These are phyloP conservation scores for Prorops nasuta DNA, from an alignment of 1,140 invertebrate genomes.

Conservation along the genomic window DNA sequence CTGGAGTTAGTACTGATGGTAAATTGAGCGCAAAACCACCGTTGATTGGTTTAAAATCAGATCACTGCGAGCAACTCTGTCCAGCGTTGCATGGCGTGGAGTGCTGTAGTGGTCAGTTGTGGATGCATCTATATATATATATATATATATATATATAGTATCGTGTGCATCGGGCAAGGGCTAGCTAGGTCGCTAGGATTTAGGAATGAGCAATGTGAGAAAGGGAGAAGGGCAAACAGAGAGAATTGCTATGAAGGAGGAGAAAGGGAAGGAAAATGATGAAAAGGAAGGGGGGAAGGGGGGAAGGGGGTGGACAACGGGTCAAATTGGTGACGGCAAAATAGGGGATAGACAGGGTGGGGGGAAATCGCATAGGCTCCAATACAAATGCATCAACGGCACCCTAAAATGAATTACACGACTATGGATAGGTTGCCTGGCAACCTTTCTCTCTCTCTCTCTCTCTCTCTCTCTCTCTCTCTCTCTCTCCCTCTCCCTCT, in stretches of 20 bases:
- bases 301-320: constrained; percentile 11
- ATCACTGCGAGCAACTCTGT: constrained; percentile 38
- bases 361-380: constrained; percentile 11
- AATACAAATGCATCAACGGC: constrained; percentile 7
- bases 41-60: constrained; percentile 56
- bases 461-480: constrained; percentile 6
- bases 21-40: constrained; percentile 55
- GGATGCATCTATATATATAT: constrained; percentile 31
- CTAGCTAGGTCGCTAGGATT: no score
- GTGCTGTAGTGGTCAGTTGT: no score
- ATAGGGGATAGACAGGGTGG: constrained; percentile 12
- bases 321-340: no score
- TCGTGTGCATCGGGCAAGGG: no score
- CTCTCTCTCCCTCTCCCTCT: no score
- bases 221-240: constrained; percentile 6
- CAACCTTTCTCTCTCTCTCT: constrained; percentile 22
- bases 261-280: no score
- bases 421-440: constrained; percentile 31
- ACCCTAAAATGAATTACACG: constrained; percentile 39
- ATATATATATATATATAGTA: no score
- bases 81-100: constrained; percentile 15
- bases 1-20: constrained; percentile 46
- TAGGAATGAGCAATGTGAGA: constrained; percentile 24
- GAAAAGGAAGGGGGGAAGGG: constrained; percentile 9
- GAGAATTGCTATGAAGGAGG: neutral